Evolutionary conservation across 1,140 invertebrate species (phyloP), one percentile per base, ranked within the genome.

Genomic region (Temnothorax nylanderi): DNA sequence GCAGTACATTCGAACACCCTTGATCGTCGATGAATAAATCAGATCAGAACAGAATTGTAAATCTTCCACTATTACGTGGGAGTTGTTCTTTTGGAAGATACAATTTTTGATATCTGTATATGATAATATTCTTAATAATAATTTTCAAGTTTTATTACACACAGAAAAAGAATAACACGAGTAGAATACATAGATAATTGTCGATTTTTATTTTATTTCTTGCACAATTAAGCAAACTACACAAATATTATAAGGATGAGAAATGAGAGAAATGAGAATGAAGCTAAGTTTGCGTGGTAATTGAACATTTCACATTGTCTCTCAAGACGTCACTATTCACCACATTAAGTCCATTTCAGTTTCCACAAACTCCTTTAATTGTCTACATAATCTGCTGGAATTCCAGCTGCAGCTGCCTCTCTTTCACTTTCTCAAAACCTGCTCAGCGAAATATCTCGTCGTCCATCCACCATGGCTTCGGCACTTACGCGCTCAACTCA

Each of bases 401-500:
- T 64, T 51, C 76, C 81, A 18, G 0, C 54, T 47, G 26, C 37
- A 26, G 21, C 65, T 67, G 41, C 7, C 67, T 47, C 49, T 58
- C 37, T 18, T 34, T 85, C 64, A n/a, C 26, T 65, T 60, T 18
- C 41, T 41, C 37, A 10, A 54, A 76, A 64, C 34, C 13, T n/a
- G 37, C 13, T 49, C 49, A 26, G 32, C 26, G 34, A 81, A 62
- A 75, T 84, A 84, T 74, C 69, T 72, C 65, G 49, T 81, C 85
- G 51, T 81, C 37, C 76, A 54, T 78, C 41, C 41, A 47, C 51
- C 54, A 80, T 69, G 16, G 62, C 85, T 86, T 86, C 64, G 76
- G 62, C 85, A 86, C 84, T 86, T 80, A 86, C 54, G 49, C 49
- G 76, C 64, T n/a, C 56, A 56, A 84, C 58, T 88, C 87, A 84